Conservation (phyloP, 2,797 vertebrate genomes). For the Melanogrammus aeglefinus region DNA sequence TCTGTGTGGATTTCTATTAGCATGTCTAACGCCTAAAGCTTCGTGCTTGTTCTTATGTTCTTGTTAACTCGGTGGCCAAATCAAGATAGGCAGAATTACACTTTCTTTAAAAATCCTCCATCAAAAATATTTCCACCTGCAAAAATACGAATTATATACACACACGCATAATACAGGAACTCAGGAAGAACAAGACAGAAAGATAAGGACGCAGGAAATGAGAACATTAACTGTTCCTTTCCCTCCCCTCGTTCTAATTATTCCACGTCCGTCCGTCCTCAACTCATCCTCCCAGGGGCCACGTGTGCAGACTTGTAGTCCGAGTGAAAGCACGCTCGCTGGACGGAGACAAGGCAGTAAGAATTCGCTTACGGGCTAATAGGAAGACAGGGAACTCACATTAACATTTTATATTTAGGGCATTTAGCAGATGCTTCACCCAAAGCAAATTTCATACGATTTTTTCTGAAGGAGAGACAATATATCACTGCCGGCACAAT, state of each 20-base stretch:
- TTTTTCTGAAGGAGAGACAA: no score
- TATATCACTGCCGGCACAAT: no score
- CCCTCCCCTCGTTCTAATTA: not conserved
- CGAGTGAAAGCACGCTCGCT: not conserved
- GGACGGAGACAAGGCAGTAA: conserved; percentile 7
- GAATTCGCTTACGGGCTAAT: conserved; percentile 39
- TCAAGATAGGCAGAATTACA: not conserved
- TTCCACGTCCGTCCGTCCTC: not conserved
- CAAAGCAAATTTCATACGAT: no score
- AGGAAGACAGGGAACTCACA: conserved; percentile 38
- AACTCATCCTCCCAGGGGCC: not conserved
- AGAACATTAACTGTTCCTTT: not conserved
- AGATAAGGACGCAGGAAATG: not conserved
- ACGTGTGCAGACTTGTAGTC: not conserved
- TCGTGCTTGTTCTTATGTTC: not conserved
- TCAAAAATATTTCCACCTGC: not conserved
- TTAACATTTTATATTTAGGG: no score
- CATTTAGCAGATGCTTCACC: no score
- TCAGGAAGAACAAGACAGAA: no score
- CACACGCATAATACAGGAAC: no score
- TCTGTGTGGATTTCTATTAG: not conserved
- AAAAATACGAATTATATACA: not conserved
- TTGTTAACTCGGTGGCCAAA: not conserved
- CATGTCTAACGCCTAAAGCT: not conserved
- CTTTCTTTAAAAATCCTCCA: not conserved